phyloP scores from a whole-genome alignment of 2,888 invertebrate species.

The Euzetes globulus region DNA sequence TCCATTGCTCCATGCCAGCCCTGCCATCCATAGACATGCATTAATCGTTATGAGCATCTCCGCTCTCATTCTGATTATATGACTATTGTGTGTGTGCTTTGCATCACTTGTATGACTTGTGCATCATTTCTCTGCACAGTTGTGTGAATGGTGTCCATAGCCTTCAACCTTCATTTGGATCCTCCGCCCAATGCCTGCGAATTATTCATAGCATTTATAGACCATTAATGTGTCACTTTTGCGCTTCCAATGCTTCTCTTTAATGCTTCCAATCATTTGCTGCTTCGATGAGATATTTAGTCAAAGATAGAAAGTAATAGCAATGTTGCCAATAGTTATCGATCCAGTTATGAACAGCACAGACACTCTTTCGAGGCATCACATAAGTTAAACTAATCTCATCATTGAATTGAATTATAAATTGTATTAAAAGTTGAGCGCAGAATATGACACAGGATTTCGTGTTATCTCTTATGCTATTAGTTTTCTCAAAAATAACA shows the following conservation, averaged over 20 bases:
- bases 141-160: neutral
- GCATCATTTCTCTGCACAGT: too few relatives aligned
- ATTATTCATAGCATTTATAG: constrained; percentile 21
- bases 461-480: too few relatives aligned
- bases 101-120: neutral
- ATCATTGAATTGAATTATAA: too few relatives aligned
- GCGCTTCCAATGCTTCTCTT: constrained; percentile 6
- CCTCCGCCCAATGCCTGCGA: constrained; percentile 6
- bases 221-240: constrained; percentile 19
- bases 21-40: neutral
- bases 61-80: neutral
- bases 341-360: neutral
- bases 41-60: constrained; percentile 10
- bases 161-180: constrained; percentile 5
- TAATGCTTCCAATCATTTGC: constrained; percentile 20
- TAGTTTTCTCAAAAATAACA: too few relatives aligned
- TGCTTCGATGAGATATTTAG: constrained; percentile 20
- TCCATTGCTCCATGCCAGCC: neutral
- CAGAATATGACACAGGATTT: too few relatives aligned
- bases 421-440: too few relatives aligned
- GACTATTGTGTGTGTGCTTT: neutral
- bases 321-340: constrained; percentile 17
- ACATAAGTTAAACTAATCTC: neutral
- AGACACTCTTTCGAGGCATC: neutral
- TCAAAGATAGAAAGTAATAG: neutral